Evolutionary conservation across 2,113 vertebrate species (phyloP).

Genomic region (Leucosticte australis): DNA sequence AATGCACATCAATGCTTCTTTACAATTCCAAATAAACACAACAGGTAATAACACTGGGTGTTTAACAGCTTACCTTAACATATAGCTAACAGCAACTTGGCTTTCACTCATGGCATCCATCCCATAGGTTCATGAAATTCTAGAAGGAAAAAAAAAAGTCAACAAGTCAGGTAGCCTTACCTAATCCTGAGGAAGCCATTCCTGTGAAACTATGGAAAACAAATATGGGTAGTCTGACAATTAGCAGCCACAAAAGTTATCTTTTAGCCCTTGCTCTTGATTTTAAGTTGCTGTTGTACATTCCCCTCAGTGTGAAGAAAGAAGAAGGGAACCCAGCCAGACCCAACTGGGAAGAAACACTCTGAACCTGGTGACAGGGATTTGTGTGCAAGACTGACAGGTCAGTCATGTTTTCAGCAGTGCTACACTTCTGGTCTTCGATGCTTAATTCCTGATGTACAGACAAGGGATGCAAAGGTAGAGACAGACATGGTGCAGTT

Average conservation of each 20-base stretch:
- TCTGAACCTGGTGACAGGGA: neutral
- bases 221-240: neutral
- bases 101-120: neutral
- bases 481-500: neutral
- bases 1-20: neutral
- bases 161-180: neutral
- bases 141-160: neutral
- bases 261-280: neutral
- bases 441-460: neutral
- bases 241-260: neutral
- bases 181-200: neutral
- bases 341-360: neutral
- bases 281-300: neutral
- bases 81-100: neutral
- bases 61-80: neutral
- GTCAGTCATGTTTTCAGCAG: neutral
- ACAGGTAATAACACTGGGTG: neutral
- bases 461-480: neutral
- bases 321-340: neutral
- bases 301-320: neutral
- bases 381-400: neutral
- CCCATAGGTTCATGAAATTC: neutral
- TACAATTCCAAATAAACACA: neutral
- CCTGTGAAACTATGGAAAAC: neutral
- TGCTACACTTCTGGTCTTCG: accelerated